phyloP scores from a whole-genome alignment of 2,797 vertebrate species.

The Coranthus polyacanthus region DNA sequence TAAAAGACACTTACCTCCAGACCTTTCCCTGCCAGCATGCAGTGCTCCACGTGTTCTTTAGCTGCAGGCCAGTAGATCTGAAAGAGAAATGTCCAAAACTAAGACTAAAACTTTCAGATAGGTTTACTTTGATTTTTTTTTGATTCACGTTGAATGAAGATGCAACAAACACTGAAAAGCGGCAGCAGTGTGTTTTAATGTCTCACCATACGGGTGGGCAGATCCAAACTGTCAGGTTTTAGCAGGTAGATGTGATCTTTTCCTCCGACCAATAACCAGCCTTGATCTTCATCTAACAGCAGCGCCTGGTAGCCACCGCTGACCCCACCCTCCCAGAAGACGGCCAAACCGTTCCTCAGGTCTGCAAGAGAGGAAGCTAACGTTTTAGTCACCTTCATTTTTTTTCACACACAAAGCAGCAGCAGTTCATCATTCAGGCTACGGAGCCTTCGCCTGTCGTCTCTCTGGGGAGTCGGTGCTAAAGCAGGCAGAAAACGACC shows the following conservation, averaged over 20 bases:
- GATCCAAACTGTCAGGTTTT: conserved; percentile 79
- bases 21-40: conserved; percentile 88
- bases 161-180: background rate
- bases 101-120: too few relatives aligned
- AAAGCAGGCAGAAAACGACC: conserved; percentile 69
- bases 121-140: background rate
- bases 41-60: conserved; percentile 85
- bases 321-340: conserved; percentile 78
- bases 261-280: conserved; percentile 89
- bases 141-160: background rate
- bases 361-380: conserved; percentile 70
- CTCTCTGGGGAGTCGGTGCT: conserved; percentile 48
- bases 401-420: conserved; percentile 1
- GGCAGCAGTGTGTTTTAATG: too few relatives aligned
- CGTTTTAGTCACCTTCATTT: background rate
- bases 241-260: conserved; percentile 89
- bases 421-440: conserved; percentile 17
- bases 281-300: conserved; percentile 88
- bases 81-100: background rate
- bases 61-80: conserved; percentile 90
- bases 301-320: conserved; percentile 83
- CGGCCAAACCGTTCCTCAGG: conserved; percentile 82
- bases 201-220: conserved; percentile 80
- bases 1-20: conserved; percentile 57
- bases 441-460: background rate